A percentile compares a stretch with the other conserved stretches of the same genome.
Conservation (phyloP, 2,797 vertebrate genomes). For the Eleutherodactylus coqui region DNA sequence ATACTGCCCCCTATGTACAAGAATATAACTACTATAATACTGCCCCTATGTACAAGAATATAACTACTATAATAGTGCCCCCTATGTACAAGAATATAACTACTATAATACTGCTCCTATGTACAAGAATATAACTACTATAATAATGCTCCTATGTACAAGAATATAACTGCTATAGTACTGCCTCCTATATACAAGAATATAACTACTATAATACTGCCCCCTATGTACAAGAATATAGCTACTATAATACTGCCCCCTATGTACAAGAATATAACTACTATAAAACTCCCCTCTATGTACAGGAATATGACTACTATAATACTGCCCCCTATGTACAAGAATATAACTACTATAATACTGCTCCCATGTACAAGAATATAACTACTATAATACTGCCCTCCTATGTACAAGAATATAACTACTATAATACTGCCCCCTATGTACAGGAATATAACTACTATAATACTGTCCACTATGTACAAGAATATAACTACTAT, state of each 20-base stretch:
- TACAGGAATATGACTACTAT: conserved; percentile 10
- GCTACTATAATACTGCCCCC: neutral
- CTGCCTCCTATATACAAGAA: neutral
- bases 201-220: conserved; percentile 14
- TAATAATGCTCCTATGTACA: conserved; percentile 5
- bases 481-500: conserved; percentile 1
- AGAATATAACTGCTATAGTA: neutral
- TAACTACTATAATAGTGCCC: conserved; percentile 4
- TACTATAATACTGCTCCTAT: neutral
- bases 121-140: neutral
- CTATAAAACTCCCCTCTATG: neutral
- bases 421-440: conserved; percentile 1
- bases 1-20: neutral
- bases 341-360: conserved; percentile 10
- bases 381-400: conserved; percentile 3
- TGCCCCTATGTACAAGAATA: neutral
- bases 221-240: neutral
- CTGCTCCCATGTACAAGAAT: neutral
- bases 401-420: conserved; percentile 8
- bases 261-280: conserved; percentile 5
- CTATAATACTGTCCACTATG: neutral
- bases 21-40: conserved; percentile 5
- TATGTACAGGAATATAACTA: conserved; percentile 4
- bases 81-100: neutral
- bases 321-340: neutral